Base-by-base conservation (phyloP, 2,113 vertebrate species). In the Otolemur garnettii region DNA sequence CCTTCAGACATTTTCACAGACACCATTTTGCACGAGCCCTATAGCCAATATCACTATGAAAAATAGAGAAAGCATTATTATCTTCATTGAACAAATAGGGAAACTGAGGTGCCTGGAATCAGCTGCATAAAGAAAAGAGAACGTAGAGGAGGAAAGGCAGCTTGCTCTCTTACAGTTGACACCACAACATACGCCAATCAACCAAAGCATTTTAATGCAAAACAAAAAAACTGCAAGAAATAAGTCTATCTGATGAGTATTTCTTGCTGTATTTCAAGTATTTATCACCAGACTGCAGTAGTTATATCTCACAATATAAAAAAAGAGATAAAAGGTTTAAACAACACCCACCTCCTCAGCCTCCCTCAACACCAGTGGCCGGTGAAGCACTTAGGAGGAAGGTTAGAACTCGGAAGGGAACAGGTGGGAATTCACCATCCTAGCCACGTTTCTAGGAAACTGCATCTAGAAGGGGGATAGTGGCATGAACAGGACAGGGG, bases 251-350 rank as follows among this genome's bases (percentile, higher is more conserved):
- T 64, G 8, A 80, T 59, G 38, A 94, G 30, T 75, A 68, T 50
- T 71, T 95, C 55, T 75, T 2, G 42, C 18, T 1, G 1, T 28
- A 80, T 84, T 92, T 96, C 42, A 83, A 87, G 13, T 80, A 66
- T 74, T 84, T 72, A n/a, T 77, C 71, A 60, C 35, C 45, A 95
- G 55, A 45, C 60, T 24, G 33, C 42, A 75, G 21, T 38, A 38
- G 38, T 50, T 59, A 80, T 1, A 88, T 50, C 45, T 5, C 22
- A 53, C 24, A 86, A 60, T 24, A 82, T 57, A n/a, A 45, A 69
- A 69, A 84, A 82, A 78, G 42, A 87, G 4, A 71, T 75, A 69
- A 84, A 91, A 74, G 24, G 4, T 94, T 87, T 86, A 81, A 66
- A 26, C 0, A 66, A 30, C 14, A 35, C 0, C 55, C 78, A 11